phyloP scores from a whole-genome alignment of 2,797 vertebrate species.

The Hybognathus amarus region DNA sequence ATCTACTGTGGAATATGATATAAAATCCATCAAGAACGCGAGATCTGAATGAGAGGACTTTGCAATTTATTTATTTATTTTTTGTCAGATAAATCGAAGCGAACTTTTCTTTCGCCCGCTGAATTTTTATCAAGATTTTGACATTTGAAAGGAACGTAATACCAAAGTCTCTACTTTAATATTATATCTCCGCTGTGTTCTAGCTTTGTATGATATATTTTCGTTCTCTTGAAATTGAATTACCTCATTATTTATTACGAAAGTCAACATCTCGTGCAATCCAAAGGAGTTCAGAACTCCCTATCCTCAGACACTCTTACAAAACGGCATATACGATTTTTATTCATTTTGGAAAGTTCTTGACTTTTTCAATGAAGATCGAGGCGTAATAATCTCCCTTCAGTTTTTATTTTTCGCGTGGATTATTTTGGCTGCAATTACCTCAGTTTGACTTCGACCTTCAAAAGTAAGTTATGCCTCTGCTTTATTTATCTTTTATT shows the following conservation, averaged over 20 bases:
- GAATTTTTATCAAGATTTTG: slow-evolving; percentile 42
- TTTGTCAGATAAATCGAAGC: slow-evolving; percentile 3
- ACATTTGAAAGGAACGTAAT: slow-evolving; percentile 62
- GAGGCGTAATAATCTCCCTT: slow-evolving; percentile 65
- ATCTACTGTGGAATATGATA: slow-evolving; percentile 56
- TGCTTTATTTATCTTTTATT: neutral
- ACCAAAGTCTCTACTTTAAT: slow-evolving; percentile 77
- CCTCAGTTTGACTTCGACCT: slow-evolving; percentile 79
- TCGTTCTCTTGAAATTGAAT: slow-evolving; percentile 67
- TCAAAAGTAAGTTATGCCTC: slow-evolving; percentile 78
- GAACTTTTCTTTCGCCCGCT: slow-evolving; percentile 24
- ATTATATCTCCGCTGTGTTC: slow-evolving; percentile 63
- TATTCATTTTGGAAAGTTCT: slow-evolving; percentile 67
- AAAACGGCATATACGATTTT: slow-evolving; percentile 54
- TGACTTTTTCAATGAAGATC: slow-evolving; percentile 65
- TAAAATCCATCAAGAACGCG: slow-evolving; percentile 23
- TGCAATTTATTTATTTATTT: neutral
- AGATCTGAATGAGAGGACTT: slow-evolving; percentile 27
- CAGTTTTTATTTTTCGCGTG: slow-evolving; percentile 70
- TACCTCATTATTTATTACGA: slow-evolving; percentile 76
- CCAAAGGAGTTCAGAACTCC: slow-evolving; percentile 72
- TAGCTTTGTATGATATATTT: slow-evolving; percentile 60
- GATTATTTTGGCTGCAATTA: slow-evolving; percentile 79
- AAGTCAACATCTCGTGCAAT: slow-evolving; percentile 68
- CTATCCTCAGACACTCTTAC: slow-evolving; percentile 43